phyloP scores from a whole-genome alignment of 2,113 vertebrate species.

The Parotia lawesii region DNA sequence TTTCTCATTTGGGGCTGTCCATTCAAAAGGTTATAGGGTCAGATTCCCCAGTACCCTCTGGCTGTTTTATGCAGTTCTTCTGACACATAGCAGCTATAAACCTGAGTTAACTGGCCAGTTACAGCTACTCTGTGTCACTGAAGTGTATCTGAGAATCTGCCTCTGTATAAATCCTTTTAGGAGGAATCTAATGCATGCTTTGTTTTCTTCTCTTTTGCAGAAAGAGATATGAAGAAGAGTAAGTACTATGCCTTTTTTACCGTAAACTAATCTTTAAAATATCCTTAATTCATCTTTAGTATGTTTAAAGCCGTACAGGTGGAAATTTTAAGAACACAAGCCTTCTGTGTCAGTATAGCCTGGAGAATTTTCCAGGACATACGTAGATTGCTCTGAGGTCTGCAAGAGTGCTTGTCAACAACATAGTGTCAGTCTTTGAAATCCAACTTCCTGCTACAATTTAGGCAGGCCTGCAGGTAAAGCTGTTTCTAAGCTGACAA shows the following conservation, averaged over 20 bases:
- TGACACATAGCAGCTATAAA: background rate
- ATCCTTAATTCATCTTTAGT: background rate
- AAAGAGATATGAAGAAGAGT: constrained; percentile 91
- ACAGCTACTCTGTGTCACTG: background rate
- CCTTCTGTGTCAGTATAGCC: background rate
- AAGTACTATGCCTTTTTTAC: constrained; percentile 73
- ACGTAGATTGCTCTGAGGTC: background rate
- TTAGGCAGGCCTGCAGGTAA: background rate
- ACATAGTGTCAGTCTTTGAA: background rate
- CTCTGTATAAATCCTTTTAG: background rate
- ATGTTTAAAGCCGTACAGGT: background rate
- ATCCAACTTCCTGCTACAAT: background rate
- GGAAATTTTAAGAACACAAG: background rate
- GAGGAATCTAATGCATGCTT: constrained; percentile 16
- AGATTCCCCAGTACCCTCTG: background rate
- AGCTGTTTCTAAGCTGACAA: background rate
- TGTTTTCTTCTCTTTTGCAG: constrained; percentile 74
- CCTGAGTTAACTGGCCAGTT: background rate
- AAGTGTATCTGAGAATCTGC: background rate
- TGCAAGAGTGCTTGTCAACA: background rate
- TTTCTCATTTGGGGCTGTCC: background rate
- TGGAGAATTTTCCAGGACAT: background rate
- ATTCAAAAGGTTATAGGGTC: background rate
- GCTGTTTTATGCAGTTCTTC: background rate
- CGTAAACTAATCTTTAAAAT: background rate